Conservation (phyloP, 1,140 invertebrate genomes). For the Ganaspis sp. region DNA sequence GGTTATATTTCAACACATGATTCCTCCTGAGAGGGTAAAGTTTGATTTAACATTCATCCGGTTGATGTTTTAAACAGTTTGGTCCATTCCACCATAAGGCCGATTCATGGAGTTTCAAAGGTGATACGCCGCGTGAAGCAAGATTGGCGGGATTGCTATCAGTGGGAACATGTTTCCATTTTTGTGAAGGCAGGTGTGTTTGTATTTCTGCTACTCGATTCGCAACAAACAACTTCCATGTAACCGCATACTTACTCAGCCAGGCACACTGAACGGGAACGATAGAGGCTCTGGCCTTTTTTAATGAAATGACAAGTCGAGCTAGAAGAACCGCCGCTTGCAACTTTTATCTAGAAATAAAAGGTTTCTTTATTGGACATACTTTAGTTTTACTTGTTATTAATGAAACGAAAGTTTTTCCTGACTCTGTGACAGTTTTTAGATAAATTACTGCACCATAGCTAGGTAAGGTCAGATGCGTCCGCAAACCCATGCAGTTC, state of each 20-base stretch:
- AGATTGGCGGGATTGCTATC: not conserved
- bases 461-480: not conserved
- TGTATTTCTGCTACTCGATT: not conserved
- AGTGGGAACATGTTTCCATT: not conserved
- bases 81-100: not conserved
- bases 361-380: not conserved
- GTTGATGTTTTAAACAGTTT: not conserved
- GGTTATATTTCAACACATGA: not conserved
- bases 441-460: conserved; percentile 29
- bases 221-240: not conserved
- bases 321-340: not conserved
- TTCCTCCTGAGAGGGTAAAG: not conserved
- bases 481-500: conserved; percentile 30
- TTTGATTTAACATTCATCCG: not conserved
- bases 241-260: not conserved
- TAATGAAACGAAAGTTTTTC: not conserved
- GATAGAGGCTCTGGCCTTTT: not conserved
- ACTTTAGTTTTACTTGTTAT: conserved; percentile 24
- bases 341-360: conserved; percentile 23
- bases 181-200: not conserved
- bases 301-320: not conserved
- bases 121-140: not conserved
- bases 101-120: not conserved
- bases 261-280: not conserved
- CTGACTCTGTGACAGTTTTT: not conserved